Evolutionary conservation across 2,888 invertebrate species (phyloP).

Genomic region (Andrena marginata): DNA sequence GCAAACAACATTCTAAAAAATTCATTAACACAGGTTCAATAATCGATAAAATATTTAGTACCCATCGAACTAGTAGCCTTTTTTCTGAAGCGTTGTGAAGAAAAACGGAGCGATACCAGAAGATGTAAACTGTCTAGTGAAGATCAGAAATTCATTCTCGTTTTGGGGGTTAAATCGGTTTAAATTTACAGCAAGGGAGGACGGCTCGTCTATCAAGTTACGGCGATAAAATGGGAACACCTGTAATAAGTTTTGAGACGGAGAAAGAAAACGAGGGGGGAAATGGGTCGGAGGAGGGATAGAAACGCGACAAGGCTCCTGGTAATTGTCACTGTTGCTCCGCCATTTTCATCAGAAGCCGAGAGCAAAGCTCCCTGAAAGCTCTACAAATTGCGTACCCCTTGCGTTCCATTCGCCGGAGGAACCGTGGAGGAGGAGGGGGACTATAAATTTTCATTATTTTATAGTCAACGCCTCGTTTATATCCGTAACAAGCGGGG

Average conservation of each 20-base stretch:
- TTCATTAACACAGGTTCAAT: too few relatives aligned
- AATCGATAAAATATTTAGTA: too few relatives aligned
- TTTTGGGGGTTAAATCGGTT: slow-evolving; percentile 23
- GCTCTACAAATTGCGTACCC: slow-evolving; percentile 81
- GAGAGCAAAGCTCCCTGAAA: slow-evolving; percentile 78
- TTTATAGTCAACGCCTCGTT: slow-evolving; percentile 81
- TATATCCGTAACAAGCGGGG: slow-evolving; percentile 78
- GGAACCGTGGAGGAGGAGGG: slow-evolving; percentile 53
- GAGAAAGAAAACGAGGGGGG: slow-evolving; percentile 58
- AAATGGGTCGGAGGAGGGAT: slow-evolving; percentile 32
- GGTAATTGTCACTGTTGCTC: slow-evolving; percentile 79
- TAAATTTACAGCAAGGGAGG: slow-evolving; percentile 43
- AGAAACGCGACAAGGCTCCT: slow-evolving; percentile 71
- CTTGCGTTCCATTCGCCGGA: slow-evolving; percentile 67
- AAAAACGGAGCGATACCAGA: too few relatives aligned
- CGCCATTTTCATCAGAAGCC: slow-evolving; percentile 72
- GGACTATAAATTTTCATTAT: slow-evolving; percentile 82
- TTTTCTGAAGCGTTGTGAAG: too few relatives aligned
- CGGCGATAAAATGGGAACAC: slow-evolving; percentile 61
- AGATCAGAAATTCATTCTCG: background rate
- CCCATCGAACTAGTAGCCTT: too few relatives aligned
- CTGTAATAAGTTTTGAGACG: slow-evolving; percentile 62
- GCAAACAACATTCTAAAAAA: too few relatives aligned
- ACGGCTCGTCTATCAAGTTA: slow-evolving; percentile 67
- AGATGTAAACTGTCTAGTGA: background rate